Conservation (phyloP, 2,113 vertebrate genomes). For the Serinus canaria region DNA sequence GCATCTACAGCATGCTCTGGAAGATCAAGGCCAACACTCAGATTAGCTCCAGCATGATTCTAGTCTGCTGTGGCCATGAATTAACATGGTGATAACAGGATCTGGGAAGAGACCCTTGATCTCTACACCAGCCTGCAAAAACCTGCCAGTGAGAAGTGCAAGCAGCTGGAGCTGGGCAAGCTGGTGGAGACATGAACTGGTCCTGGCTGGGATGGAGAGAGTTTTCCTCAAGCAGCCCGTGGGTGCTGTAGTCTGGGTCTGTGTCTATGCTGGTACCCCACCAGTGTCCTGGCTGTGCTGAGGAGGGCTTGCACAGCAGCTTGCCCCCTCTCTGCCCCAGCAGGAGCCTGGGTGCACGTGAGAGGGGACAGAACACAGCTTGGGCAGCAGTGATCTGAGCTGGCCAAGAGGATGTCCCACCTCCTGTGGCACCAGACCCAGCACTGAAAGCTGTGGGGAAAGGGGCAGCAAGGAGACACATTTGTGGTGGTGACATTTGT, state of each 20-base stretch:
- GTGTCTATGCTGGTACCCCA: not conserved
- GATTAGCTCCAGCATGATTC: not conserved
- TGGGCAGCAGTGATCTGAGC: not conserved
- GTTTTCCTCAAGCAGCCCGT: accelerated
- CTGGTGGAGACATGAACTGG: not conserved
- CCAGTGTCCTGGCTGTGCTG: not conserved
- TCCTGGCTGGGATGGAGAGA: not conserved
- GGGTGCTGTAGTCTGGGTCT: not conserved
- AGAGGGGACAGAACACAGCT: not conserved
- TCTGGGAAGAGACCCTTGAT: not conserved
- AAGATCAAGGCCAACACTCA: not conserved
- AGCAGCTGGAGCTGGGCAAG: not conserved
- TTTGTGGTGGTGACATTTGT: not conserved
- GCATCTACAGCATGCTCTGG: not conserved
- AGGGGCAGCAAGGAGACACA: not conserved
- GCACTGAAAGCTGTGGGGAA: not conserved
- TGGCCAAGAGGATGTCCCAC: not conserved
- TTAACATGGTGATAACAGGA: not conserved
- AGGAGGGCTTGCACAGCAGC: not conserved
- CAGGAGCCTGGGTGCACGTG: not conserved
- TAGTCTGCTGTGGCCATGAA: not conserved
- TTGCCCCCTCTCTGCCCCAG: not conserved
- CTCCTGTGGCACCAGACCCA: not conserved
- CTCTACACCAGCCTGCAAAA: not conserved
- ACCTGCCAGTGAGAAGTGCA: not conserved